Evolutionary conservation across 1,140 invertebrate genomes (phyloP).

Genomic region (Metopolophium dirhodum): DNA sequence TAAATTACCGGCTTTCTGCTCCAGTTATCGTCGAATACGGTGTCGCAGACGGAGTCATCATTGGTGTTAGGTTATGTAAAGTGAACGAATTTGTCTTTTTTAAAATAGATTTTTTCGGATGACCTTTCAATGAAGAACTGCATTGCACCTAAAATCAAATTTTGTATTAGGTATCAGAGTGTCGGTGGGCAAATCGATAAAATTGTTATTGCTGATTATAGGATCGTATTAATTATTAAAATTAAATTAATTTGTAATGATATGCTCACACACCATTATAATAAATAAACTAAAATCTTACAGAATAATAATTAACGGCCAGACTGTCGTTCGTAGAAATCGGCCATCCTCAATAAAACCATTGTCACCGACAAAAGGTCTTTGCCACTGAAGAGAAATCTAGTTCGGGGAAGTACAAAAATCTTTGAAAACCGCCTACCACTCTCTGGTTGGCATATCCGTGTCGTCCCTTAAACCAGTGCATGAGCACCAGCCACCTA

Average conservation of each 20-base stretch:
- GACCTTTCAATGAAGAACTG: constrained; percentile 58
- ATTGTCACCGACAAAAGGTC: too few relatives aligned
- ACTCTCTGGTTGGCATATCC: too few relatives aligned
- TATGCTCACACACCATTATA: too few relatives aligned
- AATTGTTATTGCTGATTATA: neutral
- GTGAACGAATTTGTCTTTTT: constrained; percentile 93
- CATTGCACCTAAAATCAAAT: neutral
- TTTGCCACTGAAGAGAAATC: too few relatives aligned
- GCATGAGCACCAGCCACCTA: too few relatives aligned
- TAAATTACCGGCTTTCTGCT: constrained; percentile 74
- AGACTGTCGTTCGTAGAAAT: too few relatives aligned
- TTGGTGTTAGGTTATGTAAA: constrained; percentile 74
- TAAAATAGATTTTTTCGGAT: constrained; percentile 85
- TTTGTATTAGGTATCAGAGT: neutral
- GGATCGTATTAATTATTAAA: neutral
- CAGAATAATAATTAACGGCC: too few relatives aligned
- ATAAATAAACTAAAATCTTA: too few relatives aligned
- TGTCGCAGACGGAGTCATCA: constrained; percentile 72
- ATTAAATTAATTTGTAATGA: neutral
- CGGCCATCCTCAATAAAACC: too few relatives aligned
- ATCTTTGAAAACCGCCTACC: too few relatives aligned
- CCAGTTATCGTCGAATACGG: constrained; percentile 86
- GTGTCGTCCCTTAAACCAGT: too few relatives aligned
- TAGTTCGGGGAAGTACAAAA: too few relatives aligned
- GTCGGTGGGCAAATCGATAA: neutral